Conservation (phyloP, 2,888 invertebrate genomes). For the Heteromurus nitidus region DNA sequence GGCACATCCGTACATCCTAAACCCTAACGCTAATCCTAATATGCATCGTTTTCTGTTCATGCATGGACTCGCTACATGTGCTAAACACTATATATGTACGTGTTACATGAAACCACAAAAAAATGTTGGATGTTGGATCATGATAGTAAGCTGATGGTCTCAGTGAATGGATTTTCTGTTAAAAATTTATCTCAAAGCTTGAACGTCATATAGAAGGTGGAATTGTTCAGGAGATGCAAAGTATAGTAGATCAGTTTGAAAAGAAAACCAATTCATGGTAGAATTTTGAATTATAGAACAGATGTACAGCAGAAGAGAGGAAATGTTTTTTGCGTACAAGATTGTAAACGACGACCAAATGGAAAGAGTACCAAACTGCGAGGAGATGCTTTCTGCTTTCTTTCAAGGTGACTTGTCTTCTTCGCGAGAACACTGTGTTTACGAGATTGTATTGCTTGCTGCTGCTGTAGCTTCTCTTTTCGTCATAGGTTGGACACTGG, state of each 20-base stretch:
- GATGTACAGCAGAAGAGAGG: background rate
- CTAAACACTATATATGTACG: no score
- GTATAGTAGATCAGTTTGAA: background rate
- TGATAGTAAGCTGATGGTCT: no score
- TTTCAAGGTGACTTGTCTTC: constrained; percentile 37
- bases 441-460: no score
- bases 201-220: no score
- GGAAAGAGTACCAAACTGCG: background rate
- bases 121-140: no score
- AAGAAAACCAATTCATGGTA: background rate
- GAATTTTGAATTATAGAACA: background rate
- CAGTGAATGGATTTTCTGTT: no score
- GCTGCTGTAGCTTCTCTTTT: background rate
- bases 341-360: background rate
- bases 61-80: no score
- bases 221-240: background rate
- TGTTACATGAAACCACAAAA: background rate
- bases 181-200: no score
- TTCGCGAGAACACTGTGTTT: no score
- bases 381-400: constrained; percentile 20
- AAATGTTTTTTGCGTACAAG: background rate
- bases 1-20: no score
- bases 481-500: background rate
- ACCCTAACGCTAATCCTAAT: no score
- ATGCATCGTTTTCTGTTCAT: no score